Conservation (phyloP, 1,140 invertebrate species). For the Periplaneta americana region DNA sequence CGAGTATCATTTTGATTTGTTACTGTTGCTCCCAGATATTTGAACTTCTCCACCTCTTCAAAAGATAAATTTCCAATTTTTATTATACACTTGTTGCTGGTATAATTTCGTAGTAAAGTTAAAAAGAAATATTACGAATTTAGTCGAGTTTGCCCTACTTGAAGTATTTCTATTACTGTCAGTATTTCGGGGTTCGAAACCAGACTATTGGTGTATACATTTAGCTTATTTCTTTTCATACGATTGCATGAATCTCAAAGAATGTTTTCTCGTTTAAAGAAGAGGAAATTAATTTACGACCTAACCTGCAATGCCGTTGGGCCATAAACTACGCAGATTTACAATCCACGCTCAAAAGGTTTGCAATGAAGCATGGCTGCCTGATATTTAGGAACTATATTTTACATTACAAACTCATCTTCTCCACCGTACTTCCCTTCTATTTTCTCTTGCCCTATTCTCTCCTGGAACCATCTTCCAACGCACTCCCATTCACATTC, state of each 20-base stretch:
- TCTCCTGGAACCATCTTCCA: no score
- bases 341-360: not conserved
- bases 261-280: not conserved
- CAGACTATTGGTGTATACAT: not conserved
- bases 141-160: no score
- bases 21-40: no score
- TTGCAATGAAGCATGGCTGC: not conserved
- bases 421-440: not conserved
- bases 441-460: not conserved
- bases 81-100: no score
- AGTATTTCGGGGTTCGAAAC: not conserved
- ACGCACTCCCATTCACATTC: not conserved
- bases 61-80: no score
- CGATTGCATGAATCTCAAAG: not conserved
- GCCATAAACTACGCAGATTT: not conserved
- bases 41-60: no score
- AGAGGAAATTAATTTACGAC: not conserved
- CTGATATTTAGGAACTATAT: not conserved
- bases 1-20: no score
- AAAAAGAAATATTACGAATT: no score
- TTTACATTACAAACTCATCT: not conserved
- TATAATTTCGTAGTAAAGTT: no score
- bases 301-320: not conserved
- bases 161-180: no score
- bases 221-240: not conserved